phyloP scores from a whole-genome alignment of 2,113 vertebrate species.

The Mormoops blainvillei region DNA sequence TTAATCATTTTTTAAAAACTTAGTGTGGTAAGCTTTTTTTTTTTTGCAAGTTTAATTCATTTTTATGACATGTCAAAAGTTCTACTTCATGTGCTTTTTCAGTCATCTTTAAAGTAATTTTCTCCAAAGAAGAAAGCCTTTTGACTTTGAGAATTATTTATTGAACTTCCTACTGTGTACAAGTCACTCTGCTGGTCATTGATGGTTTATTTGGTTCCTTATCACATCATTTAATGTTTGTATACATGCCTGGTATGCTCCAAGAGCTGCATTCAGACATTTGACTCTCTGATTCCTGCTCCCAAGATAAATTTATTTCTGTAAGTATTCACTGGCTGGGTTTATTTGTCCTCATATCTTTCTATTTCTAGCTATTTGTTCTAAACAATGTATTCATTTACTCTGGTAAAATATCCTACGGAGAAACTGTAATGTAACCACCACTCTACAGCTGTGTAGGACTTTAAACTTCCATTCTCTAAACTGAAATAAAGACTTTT shows the following conservation, averaged over 20 bases:
- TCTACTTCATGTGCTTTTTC: background rate
- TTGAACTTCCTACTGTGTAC: background rate
- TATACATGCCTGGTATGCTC: background rate
- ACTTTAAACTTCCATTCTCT: background rate
- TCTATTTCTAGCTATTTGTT: background rate
- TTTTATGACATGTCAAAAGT: background rate
- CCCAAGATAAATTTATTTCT: background rate
- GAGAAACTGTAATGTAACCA: background rate
- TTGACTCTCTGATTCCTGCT: slow-evolving; percentile 3
- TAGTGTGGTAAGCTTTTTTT: background rate
- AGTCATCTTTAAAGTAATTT: slow-evolving; percentile 32
- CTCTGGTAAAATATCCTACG: background rate
- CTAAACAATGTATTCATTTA: background rate
- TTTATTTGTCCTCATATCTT: background rate
- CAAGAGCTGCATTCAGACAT: background rate
- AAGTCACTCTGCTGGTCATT: background rate
- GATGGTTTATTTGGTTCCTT: background rate
- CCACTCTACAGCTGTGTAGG: background rate
- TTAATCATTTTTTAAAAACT: slow-evolving; percentile 10
- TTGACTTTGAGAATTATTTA: slow-evolving; percentile 24
- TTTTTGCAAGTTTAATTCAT: slow-evolving; percentile 37
- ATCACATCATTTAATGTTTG: background rate
- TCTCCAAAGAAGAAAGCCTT: slow-evolving; percentile 16
- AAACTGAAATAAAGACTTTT: background rate
- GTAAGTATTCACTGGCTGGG: background rate